A percentile compares a stretch with the other conserved stretches of the same genome.
Conservation (phyloP, 2,113 vertebrate species). For the Malurus alboscapulatus region DNA sequence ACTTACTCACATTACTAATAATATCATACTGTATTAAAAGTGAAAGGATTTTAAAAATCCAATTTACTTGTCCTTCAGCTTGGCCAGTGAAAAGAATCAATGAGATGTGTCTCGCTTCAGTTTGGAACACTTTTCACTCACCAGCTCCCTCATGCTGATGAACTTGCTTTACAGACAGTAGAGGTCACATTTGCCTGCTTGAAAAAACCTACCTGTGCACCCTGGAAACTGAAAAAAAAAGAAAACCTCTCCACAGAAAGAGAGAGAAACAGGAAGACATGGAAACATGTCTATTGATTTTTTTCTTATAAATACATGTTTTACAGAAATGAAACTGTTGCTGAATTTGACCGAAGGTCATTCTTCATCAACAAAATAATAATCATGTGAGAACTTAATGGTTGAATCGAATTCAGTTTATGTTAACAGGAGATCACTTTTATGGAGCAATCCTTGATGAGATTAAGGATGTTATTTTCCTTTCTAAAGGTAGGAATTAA, state of each 20-base stretch:
- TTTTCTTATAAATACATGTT: neutral
- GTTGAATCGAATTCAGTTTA: neutral
- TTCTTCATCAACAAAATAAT: constrained; percentile 7
- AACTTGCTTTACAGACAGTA: neutral
- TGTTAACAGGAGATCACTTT: neutral
- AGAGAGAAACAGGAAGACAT: neutral
- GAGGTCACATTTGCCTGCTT: neutral
- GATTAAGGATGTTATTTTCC: neutral
- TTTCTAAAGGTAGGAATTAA: neutral
- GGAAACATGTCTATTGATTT: neutral
- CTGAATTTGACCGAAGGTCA: neutral
- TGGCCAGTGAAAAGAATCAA: constrained; percentile 18
- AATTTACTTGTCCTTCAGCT: constrained; percentile 18
- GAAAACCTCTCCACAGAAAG: neutral
- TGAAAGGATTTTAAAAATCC: constrained; percentile 28
- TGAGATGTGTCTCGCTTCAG: neutral
- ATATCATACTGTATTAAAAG: neutral
- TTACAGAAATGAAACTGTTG: neutral
- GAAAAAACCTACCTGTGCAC: neutral
- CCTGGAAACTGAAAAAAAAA: neutral
- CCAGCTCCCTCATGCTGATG: neutral
- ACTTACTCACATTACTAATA: constrained; percentile 24
- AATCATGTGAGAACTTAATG: neutral
- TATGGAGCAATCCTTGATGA: neutral
- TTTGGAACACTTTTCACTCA: constrained; percentile 16